phyloP scores from a whole-genome alignment of 2,113 vertebrate genomes.

The Ptyas mucosa region DNA sequence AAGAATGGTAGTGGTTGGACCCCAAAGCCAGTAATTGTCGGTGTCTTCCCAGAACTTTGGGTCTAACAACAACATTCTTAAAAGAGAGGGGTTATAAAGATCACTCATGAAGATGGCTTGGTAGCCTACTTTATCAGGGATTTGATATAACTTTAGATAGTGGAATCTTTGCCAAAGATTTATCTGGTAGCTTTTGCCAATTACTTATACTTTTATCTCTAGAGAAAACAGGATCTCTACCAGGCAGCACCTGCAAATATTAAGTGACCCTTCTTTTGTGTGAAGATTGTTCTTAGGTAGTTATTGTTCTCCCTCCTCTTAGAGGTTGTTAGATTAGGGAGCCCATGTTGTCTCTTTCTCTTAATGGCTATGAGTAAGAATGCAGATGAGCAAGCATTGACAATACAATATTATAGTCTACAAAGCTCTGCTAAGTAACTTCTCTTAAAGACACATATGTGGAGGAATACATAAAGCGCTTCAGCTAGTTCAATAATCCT shows the following conservation, averaged over 20 bases:
- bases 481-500: not conserved
- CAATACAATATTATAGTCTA: not conserved
- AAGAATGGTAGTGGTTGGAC: too few species aligned
- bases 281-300: not conserved
- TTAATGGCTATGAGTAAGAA: not conserved
- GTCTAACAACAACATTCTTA: too few species aligned
- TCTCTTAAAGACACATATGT: not conserved
- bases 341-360: not conserved
- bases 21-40: too few species aligned
- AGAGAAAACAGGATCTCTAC: not conserved
- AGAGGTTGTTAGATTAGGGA: not conserved
- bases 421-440: not conserved
- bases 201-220: too few species aligned
- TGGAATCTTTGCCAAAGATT: too few species aligned
- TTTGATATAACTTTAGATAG: too few species aligned
- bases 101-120: too few species aligned
- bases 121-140: too few species aligned
- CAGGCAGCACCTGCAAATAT: not conserved
- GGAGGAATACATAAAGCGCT: not conserved
- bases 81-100: too few species aligned
- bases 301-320: not conserved
- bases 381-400: not conserved
- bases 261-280: not conserved
- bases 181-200: too few species aligned
- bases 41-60: too few species aligned